Evolutionary conservation across 2,888 invertebrate species (phyloP).

Genomic region (Parnassius apollo): DNA sequence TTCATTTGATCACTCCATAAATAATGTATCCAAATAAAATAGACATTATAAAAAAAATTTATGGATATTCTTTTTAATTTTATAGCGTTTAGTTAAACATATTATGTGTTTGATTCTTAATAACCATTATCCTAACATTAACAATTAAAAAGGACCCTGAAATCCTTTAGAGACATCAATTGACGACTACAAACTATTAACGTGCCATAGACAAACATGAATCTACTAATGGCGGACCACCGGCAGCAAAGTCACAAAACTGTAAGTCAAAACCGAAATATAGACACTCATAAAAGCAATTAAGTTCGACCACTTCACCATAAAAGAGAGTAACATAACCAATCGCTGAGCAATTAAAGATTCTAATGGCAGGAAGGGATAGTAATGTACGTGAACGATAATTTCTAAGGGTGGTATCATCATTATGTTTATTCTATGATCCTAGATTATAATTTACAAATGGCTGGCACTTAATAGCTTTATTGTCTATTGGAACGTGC

Average conservation of each 20-base stretch:
- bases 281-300: slow-evolving; percentile 78
- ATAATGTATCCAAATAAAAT: too few species aligned
- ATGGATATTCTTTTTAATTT: too few species aligned
- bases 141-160: slow-evolving; percentile 17
- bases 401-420: slow-evolving; percentile 37
- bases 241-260: slow-evolving; percentile 59
- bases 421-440: slow-evolving; percentile 47
- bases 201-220: slow-evolving; percentile 56
- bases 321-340: slow-evolving; percentile 75
- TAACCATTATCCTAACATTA: slow-evolving; percentile 9
- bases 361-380: slow-evolving; percentile 74
- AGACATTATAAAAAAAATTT: too few species aligned
- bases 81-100: too few species aligned
- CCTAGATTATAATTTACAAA: slow-evolving; percentile 32
- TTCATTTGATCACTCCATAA: too few species aligned
- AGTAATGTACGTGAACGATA: slow-evolving; percentile 53
- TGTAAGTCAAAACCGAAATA: slow-evolving; percentile 65
- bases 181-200: slow-evolving; percentile 50
- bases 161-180: slow-evolving; percentile 16
- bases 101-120: not conserved
- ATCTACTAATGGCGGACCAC: slow-evolving; percentile 68
- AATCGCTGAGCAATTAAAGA: slow-evolving; percentile 75
- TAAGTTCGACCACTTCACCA: slow-evolving; percentile 77
- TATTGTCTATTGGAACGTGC: slow-evolving; percentile 19
- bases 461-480: slow-evolving; percentile 24